Conservation (phyloP, 2,888 invertebrate genomes). For the Metopia argyrocephala region DNA sequence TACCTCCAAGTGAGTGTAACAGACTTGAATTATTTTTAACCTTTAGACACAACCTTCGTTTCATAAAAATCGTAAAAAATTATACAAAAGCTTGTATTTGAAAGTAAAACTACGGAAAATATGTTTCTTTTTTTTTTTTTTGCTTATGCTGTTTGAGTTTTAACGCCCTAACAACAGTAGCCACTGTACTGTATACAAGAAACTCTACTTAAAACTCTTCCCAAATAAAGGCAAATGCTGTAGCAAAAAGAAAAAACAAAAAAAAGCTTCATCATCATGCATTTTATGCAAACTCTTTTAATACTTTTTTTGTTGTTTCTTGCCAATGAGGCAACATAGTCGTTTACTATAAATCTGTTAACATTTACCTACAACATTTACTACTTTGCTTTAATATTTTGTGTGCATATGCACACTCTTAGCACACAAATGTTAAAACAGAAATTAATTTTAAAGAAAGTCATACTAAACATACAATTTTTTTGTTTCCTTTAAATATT, state of each 20-base stretch:
- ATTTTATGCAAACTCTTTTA: no score
- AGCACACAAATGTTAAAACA: no score
- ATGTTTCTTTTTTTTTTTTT: conserved; percentile 2
- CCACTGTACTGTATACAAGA: conserved; percentile 13
- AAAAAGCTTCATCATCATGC: conserved; percentile 3
- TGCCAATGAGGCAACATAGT: no score
- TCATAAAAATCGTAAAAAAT: neutral
- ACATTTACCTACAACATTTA: conserved; percentile 29
- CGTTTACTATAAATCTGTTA: conserved; percentile 1
- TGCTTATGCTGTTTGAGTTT: conserved; percentile 31
- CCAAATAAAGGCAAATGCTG: conserved; percentile 47
- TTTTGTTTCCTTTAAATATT: no score
- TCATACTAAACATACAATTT: no score
- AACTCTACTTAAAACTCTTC: conserved; percentile 17
- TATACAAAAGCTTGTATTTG: conserved; percentile 36
- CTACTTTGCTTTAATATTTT: conserved; percentile 15
- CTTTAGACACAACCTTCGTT: neutral
- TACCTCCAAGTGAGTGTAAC: neutral
- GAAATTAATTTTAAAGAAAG: no score
- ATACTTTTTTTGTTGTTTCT: no score
- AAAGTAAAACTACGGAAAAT: neutral
- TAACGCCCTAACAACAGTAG: conserved; percentile 48
- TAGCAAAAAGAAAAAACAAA: neutral
- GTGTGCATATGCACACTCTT: no score
- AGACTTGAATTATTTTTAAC: neutral